phyloP scores from a whole-genome alignment of 2,797 vertebrate genomes.

The Molossus alvarezi region DNA sequence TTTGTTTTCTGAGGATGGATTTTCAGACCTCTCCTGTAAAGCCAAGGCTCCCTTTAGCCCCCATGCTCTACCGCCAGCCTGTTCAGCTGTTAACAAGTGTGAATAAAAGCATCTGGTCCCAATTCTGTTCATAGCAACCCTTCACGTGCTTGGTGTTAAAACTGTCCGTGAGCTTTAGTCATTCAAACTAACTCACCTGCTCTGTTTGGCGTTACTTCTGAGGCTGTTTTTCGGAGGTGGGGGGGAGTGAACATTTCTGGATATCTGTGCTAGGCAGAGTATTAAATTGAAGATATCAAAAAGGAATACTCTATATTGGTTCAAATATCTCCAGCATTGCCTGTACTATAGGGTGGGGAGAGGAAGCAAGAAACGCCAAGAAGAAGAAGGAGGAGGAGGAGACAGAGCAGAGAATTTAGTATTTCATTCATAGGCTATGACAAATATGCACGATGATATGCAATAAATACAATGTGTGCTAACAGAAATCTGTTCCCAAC shows the following conservation, averaged over 20 bases:
- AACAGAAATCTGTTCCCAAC: not conserved
- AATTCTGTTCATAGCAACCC: not conserved
- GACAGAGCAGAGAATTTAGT: not conserved
- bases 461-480: not conserved
- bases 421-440: constrained; percentile 1
- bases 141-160: not conserved
- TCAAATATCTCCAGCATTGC: not conserved
- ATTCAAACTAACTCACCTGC: not conserved
- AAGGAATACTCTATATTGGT: not conserved
- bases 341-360: not conserved
- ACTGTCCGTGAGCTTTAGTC: not conserved
- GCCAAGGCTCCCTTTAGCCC: not conserved
- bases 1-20: not conserved
- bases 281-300: not conserved
- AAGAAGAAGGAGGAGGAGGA: no score
- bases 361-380: constrained; percentile 18
- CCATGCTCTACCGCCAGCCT: not conserved
- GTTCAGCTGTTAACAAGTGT: not conserved
- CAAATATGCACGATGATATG: not conserved
- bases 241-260: not conserved
- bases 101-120: constrained; percentile 5
- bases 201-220: not conserved
- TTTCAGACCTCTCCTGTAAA: not conserved
- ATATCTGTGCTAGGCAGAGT: not conserved
- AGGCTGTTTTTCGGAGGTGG: not conserved